These are phyloP conservation scores for Ispidina picta DNA, from an alignment of 2,797 vertebrate genomes.

Conservation along the genomic window DNA sequence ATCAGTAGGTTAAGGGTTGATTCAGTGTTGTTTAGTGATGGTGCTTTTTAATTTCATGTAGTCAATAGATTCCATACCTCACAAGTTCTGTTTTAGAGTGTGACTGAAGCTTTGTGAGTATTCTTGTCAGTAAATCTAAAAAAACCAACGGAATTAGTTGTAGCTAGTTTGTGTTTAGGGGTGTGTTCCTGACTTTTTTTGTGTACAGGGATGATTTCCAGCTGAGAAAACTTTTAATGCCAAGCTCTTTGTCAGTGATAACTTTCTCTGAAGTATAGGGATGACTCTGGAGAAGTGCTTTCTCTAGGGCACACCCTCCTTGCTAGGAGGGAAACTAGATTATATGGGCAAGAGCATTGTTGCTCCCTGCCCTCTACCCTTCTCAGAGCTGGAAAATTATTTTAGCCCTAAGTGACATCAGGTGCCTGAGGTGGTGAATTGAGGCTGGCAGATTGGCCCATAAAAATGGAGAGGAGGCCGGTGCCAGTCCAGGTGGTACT, in stretches of 20 bases:
- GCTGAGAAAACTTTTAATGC: conserved; percentile 12
- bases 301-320: conserved; percentile 4
- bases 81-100: neutral
- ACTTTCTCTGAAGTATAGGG: conserved; percentile 10
- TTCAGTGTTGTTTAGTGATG: neutral
- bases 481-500: neutral
- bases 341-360: neutral
- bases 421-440: neutral
- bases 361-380: neutral
- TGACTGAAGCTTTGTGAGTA: neutral
- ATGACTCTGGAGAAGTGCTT: conserved; percentile 33
- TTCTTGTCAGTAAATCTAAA: neutral
- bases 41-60: neutral
- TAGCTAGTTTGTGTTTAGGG: neutral
- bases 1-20: neutral
- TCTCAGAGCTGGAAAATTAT: neutral
- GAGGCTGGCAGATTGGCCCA: neutral
- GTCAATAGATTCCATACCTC: neutral
- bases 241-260: conserved; percentile 25
- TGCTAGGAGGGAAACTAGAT: neutral
- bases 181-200: neutral
- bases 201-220: neutral
- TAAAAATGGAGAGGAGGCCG: neutral
- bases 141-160: neutral
- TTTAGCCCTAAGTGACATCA: neutral